Conservation (phyloP, 2,888 invertebrate species). For the Synergus gifuensis region DNA sequence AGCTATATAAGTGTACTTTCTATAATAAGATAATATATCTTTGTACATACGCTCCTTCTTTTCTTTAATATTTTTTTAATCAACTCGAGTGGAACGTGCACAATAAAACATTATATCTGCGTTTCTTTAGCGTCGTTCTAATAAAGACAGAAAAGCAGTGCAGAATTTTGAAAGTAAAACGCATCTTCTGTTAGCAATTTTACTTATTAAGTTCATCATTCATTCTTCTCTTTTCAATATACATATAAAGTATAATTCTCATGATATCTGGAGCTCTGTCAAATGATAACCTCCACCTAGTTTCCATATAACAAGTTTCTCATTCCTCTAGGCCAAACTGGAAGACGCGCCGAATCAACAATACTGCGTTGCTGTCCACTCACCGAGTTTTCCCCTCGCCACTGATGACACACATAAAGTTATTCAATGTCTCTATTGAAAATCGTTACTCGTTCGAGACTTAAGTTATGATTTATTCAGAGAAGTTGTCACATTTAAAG, state of each 20-base stretch:
- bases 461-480: slow-evolving; percentile 3
- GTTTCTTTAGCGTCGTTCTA: too few species aligned
- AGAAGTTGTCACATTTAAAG: not conserved
- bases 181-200: not conserved
- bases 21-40: too few species aligned
- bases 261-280: slow-evolving; percentile 51
- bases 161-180: not conserved
- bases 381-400: slow-evolving; percentile 57
- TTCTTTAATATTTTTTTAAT: not conserved
- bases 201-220: not conserved
- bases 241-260: not conserved
- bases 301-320: slow-evolving; percentile 64
- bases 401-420: slow-evolving; percentile 52
- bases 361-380: slow-evolving; percentile 61
- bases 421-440: slow-evolving; percentile 64
- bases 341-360: slow-evolving; percentile 56
- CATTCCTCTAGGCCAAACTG: slow-evolving; percentile 50
- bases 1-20: not conserved
- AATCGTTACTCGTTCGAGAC: slow-evolving; percentile 64
- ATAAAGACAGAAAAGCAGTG: too few species aligned
- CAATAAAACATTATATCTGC: not conserved
- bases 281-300: slow-evolving; percentile 68
- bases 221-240: not conserved
- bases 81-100: not conserved
- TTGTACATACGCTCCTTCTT: too few species aligned